Percentiles rank a stretch among this genome's conserved stretches.
phyloP scores from a whole-genome alignment of 2,113 vertebrate genomes.

The Phrynocephalus versicolor region DNA sequence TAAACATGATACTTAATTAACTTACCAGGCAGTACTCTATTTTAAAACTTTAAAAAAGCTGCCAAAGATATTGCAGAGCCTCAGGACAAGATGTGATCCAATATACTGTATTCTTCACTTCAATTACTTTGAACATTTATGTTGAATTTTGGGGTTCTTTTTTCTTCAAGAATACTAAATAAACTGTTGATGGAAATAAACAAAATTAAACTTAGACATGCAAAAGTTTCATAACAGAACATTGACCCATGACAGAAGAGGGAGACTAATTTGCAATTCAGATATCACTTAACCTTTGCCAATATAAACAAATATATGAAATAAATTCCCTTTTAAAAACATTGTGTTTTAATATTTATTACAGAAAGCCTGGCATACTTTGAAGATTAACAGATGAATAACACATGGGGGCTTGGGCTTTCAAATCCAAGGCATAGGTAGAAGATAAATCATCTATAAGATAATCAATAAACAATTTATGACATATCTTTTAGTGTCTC shows the following conservation, averaged over 20 bases:
- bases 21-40: conserved; percentile 38
- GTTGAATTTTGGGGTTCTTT: neutral
- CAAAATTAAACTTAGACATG: conserved; percentile 1
- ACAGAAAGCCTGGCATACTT: neutral
- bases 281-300: neutral
- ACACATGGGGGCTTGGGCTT: neutral
- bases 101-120: accelerated
- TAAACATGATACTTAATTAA: neutral
- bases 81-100: conserved; percentile 16
- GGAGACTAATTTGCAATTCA: neutral
- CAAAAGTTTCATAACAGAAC: accelerated
- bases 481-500: neutral
- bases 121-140: neutral
- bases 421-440: neutral
- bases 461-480: neutral
- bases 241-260: accelerated
- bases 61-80: neutral
- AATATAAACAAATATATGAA: neutral
- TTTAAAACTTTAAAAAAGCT: accelerated
- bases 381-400: neutral
- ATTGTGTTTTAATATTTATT: neutral
- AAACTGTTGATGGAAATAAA: conserved; percentile 15
- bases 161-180: neutral
- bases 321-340: neutral
- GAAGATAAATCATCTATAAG: neutral